Percentiles rank a stretch among this genome's conserved stretches.
These are phyloP conservation scores for Irena cyanogastra DNA, from an alignment of 2,113 vertebrate genomes.

Conservation along the genomic window DNA sequence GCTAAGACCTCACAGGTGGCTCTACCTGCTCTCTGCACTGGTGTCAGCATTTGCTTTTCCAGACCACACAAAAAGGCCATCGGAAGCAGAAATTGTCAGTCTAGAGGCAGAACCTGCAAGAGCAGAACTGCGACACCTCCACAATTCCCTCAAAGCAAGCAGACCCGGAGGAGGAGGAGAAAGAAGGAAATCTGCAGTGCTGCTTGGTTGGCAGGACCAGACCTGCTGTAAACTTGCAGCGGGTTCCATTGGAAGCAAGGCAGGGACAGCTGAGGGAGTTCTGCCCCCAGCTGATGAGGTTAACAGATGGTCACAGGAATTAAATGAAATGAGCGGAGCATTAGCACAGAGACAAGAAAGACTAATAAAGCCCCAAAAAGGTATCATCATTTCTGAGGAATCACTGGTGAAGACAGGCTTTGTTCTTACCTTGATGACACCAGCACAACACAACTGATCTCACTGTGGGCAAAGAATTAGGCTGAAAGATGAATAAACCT, in stretches of 20 bases:
- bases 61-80: not conserved
- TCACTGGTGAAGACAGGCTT: not conserved
- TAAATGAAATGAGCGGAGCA: not conserved
- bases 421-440: not conserved
- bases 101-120: not conserved
- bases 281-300: not conserved
- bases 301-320: not conserved
- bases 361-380: not conserved
- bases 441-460: not conserved
- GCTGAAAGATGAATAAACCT: not conserved
- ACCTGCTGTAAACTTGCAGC: not conserved
- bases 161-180: not conserved
- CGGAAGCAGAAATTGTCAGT: not conserved
- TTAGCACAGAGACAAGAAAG: not conserved
- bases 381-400: not conserved
- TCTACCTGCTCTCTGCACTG: not conserved
- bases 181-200: accelerated
- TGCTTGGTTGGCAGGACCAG: not conserved
- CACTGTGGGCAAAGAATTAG: not conserved
- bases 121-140: not conserved
- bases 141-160: not conserved
- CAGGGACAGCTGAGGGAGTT: not conserved
- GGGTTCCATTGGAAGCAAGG: not conserved
- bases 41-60: not conserved
- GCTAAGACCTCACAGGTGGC: not conserved